Conservation (phyloP, 1,140 invertebrate genomes). For the Drosophila pandora region DNA sequence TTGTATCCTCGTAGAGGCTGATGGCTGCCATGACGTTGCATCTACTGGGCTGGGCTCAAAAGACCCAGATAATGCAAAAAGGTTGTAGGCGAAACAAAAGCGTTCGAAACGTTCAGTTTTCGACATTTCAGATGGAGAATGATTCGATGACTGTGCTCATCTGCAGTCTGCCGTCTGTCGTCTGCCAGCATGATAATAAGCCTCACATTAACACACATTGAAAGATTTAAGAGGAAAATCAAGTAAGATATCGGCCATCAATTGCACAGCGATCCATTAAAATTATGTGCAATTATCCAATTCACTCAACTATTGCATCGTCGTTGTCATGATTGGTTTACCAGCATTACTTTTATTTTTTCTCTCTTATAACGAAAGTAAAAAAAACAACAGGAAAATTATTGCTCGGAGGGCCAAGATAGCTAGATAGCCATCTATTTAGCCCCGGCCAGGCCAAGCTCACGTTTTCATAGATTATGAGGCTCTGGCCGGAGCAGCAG, state of each 20-base stretch:
- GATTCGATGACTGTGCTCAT: conserved; percentile 25
- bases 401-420: conserved; percentile 43
- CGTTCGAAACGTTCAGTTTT: not conserved
- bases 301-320: conserved; percentile 66
- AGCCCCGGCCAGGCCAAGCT: conserved; percentile 44
- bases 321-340: conserved; percentile 40
- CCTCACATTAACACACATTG: conserved; percentile 41
- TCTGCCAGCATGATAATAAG: conserved; percentile 14
- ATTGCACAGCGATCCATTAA: conserved; percentile 51
- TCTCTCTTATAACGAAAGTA: conserved; percentile 8
- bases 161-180: not conserved
- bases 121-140: conserved; percentile 11
- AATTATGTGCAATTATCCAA: conserved; percentile 73
- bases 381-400: conserved; percentile 31
- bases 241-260: conserved; percentile 30
- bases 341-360: conserved; percentile 27
- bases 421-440: conserved; percentile 30
- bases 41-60: not conserved
- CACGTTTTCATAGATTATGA: conserved; percentile 77
- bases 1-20: conserved; percentile 20
- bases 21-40: conserved; percentile 27
- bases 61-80: conserved; percentile 60
- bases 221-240: conserved; percentile 50
- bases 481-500: conserved; percentile 20
- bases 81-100: conserved; percentile 54